Evolutionary conservation across 1,140 invertebrate genomes (phyloP).

Genomic region (Mylabris phalerata): DNA sequence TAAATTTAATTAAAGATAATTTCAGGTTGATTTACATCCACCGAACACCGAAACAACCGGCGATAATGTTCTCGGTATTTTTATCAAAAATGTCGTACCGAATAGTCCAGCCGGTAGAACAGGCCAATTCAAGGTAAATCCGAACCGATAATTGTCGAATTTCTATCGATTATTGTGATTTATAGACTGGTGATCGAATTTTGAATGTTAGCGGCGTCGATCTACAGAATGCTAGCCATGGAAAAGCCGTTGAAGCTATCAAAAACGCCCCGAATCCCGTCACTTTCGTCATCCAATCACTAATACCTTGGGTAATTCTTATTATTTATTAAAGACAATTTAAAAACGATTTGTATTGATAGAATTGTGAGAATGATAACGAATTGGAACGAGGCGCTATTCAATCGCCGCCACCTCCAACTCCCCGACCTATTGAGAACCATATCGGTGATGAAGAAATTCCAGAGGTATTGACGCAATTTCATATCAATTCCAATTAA

Average conservation of each 20-base stretch:
- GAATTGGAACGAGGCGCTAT: not conserved
- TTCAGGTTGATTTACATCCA: conserved; percentile 54
- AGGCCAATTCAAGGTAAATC: conserved; percentile 73
- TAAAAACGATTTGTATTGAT: not conserved
- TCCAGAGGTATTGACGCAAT: no score
- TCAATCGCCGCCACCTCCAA: not conserved
- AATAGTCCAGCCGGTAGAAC: conserved; percentile 90
- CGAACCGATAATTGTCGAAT: not conserved
- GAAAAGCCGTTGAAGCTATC: conserved; percentile 93
- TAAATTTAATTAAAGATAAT: not conserved
- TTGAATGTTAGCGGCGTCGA: conserved; percentile 90
- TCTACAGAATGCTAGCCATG: conserved; percentile 84
- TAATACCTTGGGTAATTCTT: conserved; percentile 66
- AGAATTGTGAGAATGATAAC: conserved; percentile 6
- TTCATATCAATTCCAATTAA: no score
- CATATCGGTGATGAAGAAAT: no score
- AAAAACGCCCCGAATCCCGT: conserved; percentile 86
- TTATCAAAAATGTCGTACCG: conserved; percentile 94
- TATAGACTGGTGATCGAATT: conserved; percentile 80
- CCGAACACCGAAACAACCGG: conserved; percentile 26
- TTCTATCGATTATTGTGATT: conserved; percentile 13
- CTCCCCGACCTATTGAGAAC: not conserved
- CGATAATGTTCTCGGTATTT: conserved; percentile 78
- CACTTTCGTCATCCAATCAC: conserved; percentile 85
- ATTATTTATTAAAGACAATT: not conserved